Conservation (phyloP, 2,113 vertebrate genomes). For the Calyptommatus sinebrachiatus region DNA sequence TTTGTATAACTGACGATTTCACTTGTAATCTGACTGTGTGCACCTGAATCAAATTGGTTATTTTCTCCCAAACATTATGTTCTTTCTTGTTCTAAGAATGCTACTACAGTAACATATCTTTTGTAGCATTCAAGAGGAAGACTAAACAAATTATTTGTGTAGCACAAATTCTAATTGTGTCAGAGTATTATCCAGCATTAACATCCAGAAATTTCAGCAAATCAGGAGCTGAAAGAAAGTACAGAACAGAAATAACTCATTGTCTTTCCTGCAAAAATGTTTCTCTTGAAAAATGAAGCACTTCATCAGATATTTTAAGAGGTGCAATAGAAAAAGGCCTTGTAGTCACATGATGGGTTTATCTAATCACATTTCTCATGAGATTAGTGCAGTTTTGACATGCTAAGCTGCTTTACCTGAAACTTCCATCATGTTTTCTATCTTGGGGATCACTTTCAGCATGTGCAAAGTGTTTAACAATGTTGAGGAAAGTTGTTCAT, state of each 20-base stretch:
- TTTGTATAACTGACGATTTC: neutral
- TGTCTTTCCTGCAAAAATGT: neutral
- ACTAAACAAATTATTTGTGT: neutral
- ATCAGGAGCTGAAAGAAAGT: neutral
- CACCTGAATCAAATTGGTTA: neutral
- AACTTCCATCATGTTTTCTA: neutral
- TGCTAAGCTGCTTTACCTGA: neutral
- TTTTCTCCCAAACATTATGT: neutral
- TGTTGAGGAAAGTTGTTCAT: neutral
- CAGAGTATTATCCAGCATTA: neutral
- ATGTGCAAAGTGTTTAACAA: neutral
- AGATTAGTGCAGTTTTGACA: neutral
- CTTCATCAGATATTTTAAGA: neutral
- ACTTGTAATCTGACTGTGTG: too few species aligned
- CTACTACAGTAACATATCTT: too few species aligned
- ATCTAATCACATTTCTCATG: neutral
- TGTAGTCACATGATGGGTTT: neutral
- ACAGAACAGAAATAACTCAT: neutral
- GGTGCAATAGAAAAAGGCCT: neutral
- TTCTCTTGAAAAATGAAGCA: neutral
- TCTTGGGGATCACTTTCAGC: neutral
- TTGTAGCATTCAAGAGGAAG: neutral
- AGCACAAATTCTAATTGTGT: too few species aligned
- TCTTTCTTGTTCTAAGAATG: neutral
- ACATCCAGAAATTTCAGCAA: neutral